phyloP scores from a whole-genome alignment of 2,888 invertebrate species.

The Polydrusus pterygomalis region DNA sequence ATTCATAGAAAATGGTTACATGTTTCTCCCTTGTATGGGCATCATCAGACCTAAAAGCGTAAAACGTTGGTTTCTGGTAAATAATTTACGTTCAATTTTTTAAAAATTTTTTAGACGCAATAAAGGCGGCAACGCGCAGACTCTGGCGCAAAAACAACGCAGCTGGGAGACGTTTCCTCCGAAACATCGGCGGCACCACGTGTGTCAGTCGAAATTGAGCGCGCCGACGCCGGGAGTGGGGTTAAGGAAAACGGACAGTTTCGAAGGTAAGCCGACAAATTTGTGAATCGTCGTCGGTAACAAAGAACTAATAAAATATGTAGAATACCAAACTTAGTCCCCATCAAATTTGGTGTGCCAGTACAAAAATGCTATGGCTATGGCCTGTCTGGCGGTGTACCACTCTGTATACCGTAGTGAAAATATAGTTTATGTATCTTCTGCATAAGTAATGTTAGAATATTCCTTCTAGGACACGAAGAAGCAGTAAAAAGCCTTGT shows the following conservation, averaged over 20 bases:
- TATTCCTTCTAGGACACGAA: conserved; percentile 74
- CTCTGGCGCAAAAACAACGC: conserved; percentile 76
- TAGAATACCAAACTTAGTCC: too few relatives aligned
- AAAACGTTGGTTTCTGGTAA: too few relatives aligned
- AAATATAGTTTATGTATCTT: conserved; percentile 18
- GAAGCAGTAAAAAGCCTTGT: conserved; percentile 80
- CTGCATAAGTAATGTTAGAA: conserved; percentile 35
- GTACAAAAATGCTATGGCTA: too few relatives aligned
- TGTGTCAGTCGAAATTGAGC: conserved; percentile 63
- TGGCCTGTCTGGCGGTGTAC: too few relatives aligned
- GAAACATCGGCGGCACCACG: conserved; percentile 69
- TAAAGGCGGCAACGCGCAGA: conserved; percentile 39
- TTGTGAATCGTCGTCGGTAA: too few relatives aligned
- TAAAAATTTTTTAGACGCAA: conserved; percentile 21
- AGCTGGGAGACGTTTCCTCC: conserved; percentile 80
- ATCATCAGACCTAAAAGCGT: too few relatives aligned
- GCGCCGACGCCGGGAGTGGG: conserved; percentile 62
- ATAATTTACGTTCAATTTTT: conserved; percentile 27
- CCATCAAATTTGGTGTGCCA: too few relatives aligned
- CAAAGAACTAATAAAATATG: too few relatives aligned
- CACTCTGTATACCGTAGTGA: not conserved
- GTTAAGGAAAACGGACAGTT: conserved; percentile 79
- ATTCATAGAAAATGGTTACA: too few relatives aligned
- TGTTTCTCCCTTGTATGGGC: too few relatives aligned
- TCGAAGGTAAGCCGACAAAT: conserved; percentile 70